phyloP scores from a whole-genome alignment of 2,888 invertebrate species.

The Lochmaea crataegi region DNA sequence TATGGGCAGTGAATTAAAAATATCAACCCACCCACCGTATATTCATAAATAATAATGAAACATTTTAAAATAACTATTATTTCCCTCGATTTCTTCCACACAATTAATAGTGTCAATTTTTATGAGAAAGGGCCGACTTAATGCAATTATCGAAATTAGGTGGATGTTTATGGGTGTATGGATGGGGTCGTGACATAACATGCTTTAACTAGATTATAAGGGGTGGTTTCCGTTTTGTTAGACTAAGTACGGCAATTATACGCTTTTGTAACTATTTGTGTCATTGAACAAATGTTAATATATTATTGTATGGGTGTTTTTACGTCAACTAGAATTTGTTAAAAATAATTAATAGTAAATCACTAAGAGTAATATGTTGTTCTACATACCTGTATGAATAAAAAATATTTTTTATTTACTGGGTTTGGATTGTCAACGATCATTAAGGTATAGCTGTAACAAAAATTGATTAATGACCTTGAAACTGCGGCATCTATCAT shows the following conservation, averaged over 20 bases:
- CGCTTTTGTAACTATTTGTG: conserved; percentile 19
- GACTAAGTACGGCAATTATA: conserved; percentile 28
- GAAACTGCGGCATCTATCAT: no score
- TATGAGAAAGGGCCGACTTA: conserved; percentile 25
- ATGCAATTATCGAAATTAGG: conserved; percentile 50
- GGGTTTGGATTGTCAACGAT: neutral
- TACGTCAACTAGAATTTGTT: neutral
- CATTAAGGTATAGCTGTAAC: no score
- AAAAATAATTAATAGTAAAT: neutral
- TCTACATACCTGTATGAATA: neutral
- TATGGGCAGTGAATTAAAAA: no score
- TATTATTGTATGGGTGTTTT: neutral
- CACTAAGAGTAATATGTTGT: neutral
- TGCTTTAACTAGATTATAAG: conserved; percentile 46
- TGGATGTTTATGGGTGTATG: conserved; percentile 46
- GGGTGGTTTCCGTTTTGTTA: conserved; percentile 31
- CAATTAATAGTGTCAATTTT: conserved; percentile 44
- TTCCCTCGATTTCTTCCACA: conserved; percentile 37
- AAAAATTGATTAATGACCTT: no score
- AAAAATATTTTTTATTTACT: neutral
- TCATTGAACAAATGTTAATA: conserved; percentile 1
- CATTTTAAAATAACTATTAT: no score
- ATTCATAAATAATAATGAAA: no score
- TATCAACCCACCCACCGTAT: no score
- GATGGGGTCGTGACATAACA: conserved; percentile 44